Percentiles rank a stretch among this genome's conserved stretches.
Evolutionary conservation across 2,113 vertebrate species (phyloP).

Genomic region (Phalacrocorax aristotelis): DNA sequence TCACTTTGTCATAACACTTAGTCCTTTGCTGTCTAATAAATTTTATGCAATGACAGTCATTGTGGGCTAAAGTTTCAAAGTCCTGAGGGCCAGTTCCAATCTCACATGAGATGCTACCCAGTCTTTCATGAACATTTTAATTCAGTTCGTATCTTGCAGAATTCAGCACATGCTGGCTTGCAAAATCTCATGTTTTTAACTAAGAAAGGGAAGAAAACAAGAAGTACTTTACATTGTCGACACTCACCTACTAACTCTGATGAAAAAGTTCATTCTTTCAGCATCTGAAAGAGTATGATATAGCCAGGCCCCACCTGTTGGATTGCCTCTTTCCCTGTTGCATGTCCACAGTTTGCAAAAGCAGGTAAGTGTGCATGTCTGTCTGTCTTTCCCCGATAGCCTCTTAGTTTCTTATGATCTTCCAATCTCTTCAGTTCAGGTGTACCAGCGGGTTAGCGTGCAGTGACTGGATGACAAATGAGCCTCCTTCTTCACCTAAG

Average conservation of each 20-base stretch:
- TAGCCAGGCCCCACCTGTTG: neutral
- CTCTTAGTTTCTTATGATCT: neutral
- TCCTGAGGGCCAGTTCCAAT: neutral
- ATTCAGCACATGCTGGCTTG: neutral
- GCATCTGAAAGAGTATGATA: neutral
- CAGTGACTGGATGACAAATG: neutral
- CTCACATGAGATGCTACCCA: neutral
- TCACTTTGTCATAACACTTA: neutral
- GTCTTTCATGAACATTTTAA: neutral
- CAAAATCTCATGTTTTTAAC: neutral
- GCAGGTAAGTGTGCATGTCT: neutral
- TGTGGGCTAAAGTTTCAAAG: neutral
- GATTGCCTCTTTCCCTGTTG: neutral
- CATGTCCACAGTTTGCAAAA: neutral
- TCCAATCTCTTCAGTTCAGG: neutral
- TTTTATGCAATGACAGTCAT: neutral
- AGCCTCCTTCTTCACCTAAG: neutral
- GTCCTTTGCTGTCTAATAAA: neutral
- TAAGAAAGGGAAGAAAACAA: neutral
- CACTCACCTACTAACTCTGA: neutral
- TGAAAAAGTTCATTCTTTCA: neutral
- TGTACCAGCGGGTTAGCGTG: neutral
- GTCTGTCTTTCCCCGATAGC: neutral
- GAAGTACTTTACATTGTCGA: neutral
- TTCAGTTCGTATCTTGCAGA: neutral